Conservation (phyloP, 2,888 invertebrate genomes). For the Yponomeuta malinellus region DNA sequence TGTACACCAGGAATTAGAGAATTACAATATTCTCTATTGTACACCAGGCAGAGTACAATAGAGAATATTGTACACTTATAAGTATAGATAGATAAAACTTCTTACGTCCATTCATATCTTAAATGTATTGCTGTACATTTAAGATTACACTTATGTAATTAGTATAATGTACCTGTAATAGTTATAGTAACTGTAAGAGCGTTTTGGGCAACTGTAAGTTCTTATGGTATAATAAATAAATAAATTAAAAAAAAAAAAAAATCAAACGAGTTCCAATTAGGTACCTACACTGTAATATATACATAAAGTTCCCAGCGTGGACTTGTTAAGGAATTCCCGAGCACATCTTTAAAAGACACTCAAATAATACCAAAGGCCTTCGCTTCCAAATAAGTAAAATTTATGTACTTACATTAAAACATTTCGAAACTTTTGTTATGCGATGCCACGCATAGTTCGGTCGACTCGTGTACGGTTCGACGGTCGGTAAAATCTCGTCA, state of each 20-base stretch:
- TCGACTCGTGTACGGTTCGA: neutral
- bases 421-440: neutral
- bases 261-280: neutral
- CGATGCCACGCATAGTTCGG: neutral
- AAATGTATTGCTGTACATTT: no score
- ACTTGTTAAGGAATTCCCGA: neutral
- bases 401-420: neutral
- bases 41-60: no score
- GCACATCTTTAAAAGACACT: neutral
- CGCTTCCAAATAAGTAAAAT: conserved; percentile 4
- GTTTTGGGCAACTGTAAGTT: no score
- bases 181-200: no score
- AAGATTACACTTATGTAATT: no score
- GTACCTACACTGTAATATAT: neutral
- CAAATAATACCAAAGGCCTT: conserved; percentile 6
- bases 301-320: neutral
- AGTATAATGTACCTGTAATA: no score
- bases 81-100: no score
- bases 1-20: no score
- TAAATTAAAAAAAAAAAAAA: no score
- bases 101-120: neutral
- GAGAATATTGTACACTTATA: neutral
- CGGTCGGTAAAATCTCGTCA: no score
- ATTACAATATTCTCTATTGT: no score
- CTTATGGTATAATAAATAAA: no score